Base-by-base conservation (phyloP, 2,113 vertebrate species). In the Hypomesus transpacificus region DNA sequence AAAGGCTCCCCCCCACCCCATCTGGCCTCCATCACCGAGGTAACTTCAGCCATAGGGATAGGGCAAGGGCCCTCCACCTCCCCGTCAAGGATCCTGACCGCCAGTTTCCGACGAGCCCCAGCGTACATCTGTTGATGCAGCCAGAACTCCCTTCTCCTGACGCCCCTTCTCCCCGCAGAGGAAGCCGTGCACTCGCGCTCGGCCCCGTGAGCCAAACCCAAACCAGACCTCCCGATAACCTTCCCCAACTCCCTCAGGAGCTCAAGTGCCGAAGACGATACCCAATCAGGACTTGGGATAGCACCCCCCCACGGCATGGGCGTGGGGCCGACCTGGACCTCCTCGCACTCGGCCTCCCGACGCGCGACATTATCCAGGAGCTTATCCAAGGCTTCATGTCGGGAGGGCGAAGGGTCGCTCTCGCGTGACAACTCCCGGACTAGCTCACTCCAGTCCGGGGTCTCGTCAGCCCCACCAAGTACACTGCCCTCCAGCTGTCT, bases 141-240 rank as follows among this genome's bases (percentile, higher is more conserved):
- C 5, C 7, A 5, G 4, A 6, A 34, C 31, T 34, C 31, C 5
- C 5, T 34, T 34, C 31, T 4, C 5, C 7, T 34, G 5, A 0
- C 31, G 4, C 1, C 53, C 4, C 7, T 3, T n/a, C 53, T 18
- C 3, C 53, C 9, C 1, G 0, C 14, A 0, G 14, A 3, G 0
- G 7, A n/a, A 2, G 3, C 5, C 1, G 53, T 1, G 0, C 3
- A 0, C 53, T 14, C 3, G 53, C 14, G 53, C 0, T 56, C 53
- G 3, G 3, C 51, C 1, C 53, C 53, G 0, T 2, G 53, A 1
- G 18, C 0, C 53, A 3, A 0, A 1, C 53, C 14, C 1, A 9
- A 54, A 14, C 14, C 53, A 0, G 14, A 0, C 14, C 0, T 7
- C 0, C 9, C 1, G n/a, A n/a, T n/a, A n/a, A n/a, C 53, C 13